Conservation (phyloP, 2,888 invertebrate genomes). For the Eledona agricola region DNA sequence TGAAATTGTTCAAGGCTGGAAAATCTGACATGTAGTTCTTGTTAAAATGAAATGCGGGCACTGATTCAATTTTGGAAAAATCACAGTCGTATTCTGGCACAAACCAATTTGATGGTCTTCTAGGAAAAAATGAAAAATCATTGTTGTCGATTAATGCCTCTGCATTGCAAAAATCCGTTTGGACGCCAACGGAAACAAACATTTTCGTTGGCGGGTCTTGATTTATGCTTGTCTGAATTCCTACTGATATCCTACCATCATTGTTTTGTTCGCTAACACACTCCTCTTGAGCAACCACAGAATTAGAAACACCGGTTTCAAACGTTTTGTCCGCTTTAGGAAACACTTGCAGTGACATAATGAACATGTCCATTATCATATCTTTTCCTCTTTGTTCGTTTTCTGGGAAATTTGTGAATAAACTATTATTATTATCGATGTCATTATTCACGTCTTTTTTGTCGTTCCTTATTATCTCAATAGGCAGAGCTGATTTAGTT, state of each 20-base stretch:
- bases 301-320: conserved; percentile 1
- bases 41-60: conserved; percentile 5
- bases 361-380: conserved; percentile 58
- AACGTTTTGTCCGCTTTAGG: conserved; percentile 2
- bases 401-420: conserved; percentile 41
- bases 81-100: conserved; percentile 36
- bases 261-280: neutral
- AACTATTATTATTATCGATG: conserved; percentile 4
- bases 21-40: conserved; percentile 1
- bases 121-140: conserved; percentile 4
- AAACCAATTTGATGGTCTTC: conserved; percentile 24
- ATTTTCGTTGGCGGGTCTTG: conserved; percentile 1
- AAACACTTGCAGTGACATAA: conserved; percentile 54
- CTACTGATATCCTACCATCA: conserved; percentile 4
- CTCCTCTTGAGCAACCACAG: neutral
- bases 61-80: conserved; percentile 17
- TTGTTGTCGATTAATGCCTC: neutral
- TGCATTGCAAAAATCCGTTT: conserved; percentile 7
- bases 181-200: conserved; percentile 20
- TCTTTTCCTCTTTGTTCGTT: conserved; percentile 54
- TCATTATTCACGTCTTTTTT: conserved; percentile 2
- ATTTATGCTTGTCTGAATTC: conserved; percentile 14
- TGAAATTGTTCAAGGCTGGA: conserved; percentile 3
- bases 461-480: conserved; percentile 12
- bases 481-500: conserved; percentile 12